phyloP scores from a whole-genome alignment of 2,888 invertebrate genomes.

The Athrips mouffetella region DNA sequence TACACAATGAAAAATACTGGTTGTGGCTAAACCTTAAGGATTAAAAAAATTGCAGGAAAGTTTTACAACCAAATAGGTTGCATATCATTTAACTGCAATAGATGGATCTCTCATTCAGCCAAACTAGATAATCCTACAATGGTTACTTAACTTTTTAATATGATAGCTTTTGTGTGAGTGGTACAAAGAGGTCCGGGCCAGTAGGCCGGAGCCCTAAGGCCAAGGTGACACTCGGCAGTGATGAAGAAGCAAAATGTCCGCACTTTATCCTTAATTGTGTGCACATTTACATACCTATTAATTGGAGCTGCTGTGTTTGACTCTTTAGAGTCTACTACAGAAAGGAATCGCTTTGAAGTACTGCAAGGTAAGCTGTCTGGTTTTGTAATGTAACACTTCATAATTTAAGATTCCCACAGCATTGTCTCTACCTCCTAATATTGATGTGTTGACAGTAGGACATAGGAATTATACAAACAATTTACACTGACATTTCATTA shows the following conservation, averaged over 20 bases:
- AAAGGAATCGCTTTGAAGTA: slow-evolving; percentile 92
- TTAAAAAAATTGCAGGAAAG: slow-evolving; percentile 25
- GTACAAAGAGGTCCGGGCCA: slow-evolving; percentile 35
- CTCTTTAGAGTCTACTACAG: slow-evolving; percentile 98
- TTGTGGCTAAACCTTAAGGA: slow-evolving; percentile 19
- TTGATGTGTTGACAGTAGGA: too few relatives aligned
- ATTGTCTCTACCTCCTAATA: too few relatives aligned
- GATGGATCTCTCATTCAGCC: not conserved
- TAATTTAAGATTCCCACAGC: too few relatives aligned
- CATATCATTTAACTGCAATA: slow-evolving; percentile 29
- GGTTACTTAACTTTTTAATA: slow-evolving; percentile 50
- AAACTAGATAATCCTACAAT: slow-evolving; percentile 34
- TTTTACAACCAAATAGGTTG: slow-evolving; percentile 26
- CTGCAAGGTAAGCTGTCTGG: slow-evolving; percentile 85
- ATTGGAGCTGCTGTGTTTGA: slow-evolving; percentile 99
- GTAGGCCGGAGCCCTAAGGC: slow-evolving; percentile 61
- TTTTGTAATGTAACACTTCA: too few relatives aligned
- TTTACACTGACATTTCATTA: too few relatives aligned
- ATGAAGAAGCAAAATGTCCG: slow-evolving; percentile 99
- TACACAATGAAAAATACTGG: slow-evolving; percentile 31
- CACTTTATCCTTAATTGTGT: slow-evolving; percentile 99
- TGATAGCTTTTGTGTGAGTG: slow-evolving; percentile 42
- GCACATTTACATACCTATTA: slow-evolving; percentile 99
- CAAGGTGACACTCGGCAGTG: slow-evolving; percentile 66
- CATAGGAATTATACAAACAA: too few relatives aligned